phyloP scores from a whole-genome alignment of 2,113 vertebrate species.

The Mesitornis unicolor region DNA sequence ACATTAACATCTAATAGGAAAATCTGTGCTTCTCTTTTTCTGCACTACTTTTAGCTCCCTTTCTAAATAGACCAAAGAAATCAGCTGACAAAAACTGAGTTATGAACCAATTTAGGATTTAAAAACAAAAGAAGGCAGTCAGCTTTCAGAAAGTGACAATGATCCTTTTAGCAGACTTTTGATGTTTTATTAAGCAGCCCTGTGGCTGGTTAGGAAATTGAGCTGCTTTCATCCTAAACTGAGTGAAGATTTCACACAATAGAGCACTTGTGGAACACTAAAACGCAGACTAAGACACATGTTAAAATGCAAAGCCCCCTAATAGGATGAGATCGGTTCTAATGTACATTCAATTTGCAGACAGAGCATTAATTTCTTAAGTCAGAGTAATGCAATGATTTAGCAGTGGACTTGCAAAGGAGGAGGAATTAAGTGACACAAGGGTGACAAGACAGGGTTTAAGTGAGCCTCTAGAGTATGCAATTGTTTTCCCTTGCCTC shows the following conservation, averaged over 20 bases:
- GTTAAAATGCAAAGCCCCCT: not conserved
- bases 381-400: not conserved
- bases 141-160: not conserved
- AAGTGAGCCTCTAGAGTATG: fast-evolving
- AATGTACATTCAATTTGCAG: not conserved
- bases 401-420: not conserved
- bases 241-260: not conserved
- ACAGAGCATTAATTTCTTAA: not conserved
- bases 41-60: not conserved
- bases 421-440: not conserved
- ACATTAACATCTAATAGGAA: not conserved
- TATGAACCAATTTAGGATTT: not conserved
- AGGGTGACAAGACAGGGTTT: not conserved
- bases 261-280: not conserved
- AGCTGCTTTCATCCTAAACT: not conserved
- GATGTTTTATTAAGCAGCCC: slow-evolving; percentile 16
- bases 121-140: not conserved
- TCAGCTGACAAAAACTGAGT: not conserved
- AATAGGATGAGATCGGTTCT: not conserved
- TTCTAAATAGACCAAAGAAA: not conserved
- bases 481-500: not conserved
- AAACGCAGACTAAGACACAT: not conserved
- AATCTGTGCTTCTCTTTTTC: not conserved
- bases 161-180: not conserved
- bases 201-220: not conserved